These are phyloP conservation scores for Fistularia tabacaria DNA, from an alignment of 2,797 vertebrate genomes.

Conservation along the genomic window DNA sequence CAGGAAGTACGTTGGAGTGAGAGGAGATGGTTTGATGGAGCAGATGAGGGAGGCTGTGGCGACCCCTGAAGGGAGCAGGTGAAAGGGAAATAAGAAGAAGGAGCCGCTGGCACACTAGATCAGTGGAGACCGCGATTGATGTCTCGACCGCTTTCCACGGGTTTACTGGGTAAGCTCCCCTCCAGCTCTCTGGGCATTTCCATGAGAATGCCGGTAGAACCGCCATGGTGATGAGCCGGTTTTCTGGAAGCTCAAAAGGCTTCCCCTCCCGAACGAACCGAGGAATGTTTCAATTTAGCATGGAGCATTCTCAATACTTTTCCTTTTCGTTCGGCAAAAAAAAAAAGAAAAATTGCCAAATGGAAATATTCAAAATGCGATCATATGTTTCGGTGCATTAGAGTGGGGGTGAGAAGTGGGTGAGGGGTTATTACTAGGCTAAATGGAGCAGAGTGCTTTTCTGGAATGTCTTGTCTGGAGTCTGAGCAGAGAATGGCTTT, in stretches of 20 bases:
- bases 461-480: conserved; percentile 68
- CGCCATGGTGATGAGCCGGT: conserved; percentile 47
- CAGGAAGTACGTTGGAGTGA: no score
- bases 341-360: conserved; percentile 34
- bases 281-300: conserved; percentile 45
- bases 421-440: conserved; percentile 37
- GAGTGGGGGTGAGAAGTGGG: neutral
- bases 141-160: conserved; percentile 25
- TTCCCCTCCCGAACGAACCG: no score
- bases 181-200: conserved; percentile 39
- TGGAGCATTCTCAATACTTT: conserved; percentile 35
- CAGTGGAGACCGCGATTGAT: neutral
- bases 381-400: conserved; percentile 32
- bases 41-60: no score
- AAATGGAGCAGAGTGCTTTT: conserved; percentile 55
- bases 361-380: conserved; percentile 48
- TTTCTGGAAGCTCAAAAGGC: conserved; percentile 28
- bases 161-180: conserved; percentile 28
- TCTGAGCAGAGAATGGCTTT: conserved; percentile 53
- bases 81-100: neutral
- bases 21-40: no score
- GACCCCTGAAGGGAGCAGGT: no score
- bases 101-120: neutral
- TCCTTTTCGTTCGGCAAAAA: conserved; percentile 22
- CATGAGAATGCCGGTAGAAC: conserved; percentile 49